A percentile compares a stretch with the other conserved stretches of the same genome.
phyloP scores from a whole-genome alignment of 2,797 vertebrate genomes.

The Streptopelia turtur region DNA sequence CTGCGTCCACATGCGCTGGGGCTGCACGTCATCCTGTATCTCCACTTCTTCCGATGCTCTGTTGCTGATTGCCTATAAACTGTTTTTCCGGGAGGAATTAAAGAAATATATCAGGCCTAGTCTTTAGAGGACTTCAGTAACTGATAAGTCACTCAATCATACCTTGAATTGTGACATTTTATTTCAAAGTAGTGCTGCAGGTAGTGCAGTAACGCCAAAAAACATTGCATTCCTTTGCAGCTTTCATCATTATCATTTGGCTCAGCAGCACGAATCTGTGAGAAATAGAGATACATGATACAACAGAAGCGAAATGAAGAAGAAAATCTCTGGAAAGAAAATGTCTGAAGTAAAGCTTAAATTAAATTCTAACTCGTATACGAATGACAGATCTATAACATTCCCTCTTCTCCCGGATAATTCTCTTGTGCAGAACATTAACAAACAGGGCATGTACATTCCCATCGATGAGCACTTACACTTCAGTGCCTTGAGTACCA shows the following conservation, averaged over 20 bases:
- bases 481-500: conserved; percentile 45
- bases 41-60: neutral
- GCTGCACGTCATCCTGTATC: neutral
- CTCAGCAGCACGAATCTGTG: conserved; percentile 19
- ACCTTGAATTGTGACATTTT: conserved; percentile 41
- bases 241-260: conserved; percentile 51
- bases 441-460: conserved; percentile 51
- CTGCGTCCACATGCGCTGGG: neutral
- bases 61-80: neutral
- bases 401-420: conserved; percentile 29
- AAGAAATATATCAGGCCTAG: neutral
- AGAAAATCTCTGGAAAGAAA: conserved; percentile 56
- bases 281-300: conserved; percentile 26
- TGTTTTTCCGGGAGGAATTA: conserved; percentile 21
- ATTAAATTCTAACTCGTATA: conserved; percentile 48
- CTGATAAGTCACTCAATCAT: conserved; percentile 54
- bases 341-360: conserved; percentile 46
- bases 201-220: conserved; percentile 42
- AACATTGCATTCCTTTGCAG: conserved; percentile 23
- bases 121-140: neutral
- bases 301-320: conserved; percentile 56
- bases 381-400: conserved; percentile 41
- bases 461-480: conserved; percentile 39
- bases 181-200: conserved; percentile 51
- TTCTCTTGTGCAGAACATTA: conserved; percentile 48